These are phyloP conservation scores for Uromys caudimaculatus DNA, from an alignment of 2,797 vertebrate genomes.

Conservation along the genomic window DNA sequence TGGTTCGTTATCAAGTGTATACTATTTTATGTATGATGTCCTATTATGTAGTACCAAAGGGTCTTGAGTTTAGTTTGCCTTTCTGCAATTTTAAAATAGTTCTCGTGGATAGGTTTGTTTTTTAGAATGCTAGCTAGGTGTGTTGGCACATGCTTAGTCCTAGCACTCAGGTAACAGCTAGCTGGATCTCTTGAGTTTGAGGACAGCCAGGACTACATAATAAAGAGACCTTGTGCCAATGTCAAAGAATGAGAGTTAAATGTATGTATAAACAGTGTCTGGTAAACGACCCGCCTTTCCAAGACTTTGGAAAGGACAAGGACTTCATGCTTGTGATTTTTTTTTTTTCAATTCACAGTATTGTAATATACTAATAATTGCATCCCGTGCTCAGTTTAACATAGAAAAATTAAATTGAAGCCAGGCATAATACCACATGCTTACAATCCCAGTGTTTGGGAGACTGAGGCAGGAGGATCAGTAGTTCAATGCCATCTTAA, in stretches of 20 bases:
- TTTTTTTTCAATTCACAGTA: neutral
- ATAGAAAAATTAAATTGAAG: constrained; percentile 45
- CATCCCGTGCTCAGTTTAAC: neutral
- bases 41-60: neutral
- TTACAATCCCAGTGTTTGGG: neutral
- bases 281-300: constrained; percentile 45
- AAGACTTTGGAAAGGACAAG: constrained; percentile 1
- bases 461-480: neutral
- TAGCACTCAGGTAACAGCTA: neutral
- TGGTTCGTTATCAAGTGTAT: neutral
- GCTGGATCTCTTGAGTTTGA: neutral
- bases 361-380: neutral
- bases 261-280: neutral
- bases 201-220: neutral
- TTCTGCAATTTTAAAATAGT: constrained; percentile 55
- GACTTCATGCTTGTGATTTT: neutral
- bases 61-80: constrained; percentile 9
- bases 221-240: neutral
- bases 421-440: neutral
- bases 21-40: constrained; percentile 31
- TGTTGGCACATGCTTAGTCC: neutral
- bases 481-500: neutral
- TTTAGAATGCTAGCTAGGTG: constrained; percentile 5
- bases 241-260: neutral
- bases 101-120: neutral